A percentile compares a stretch with the other conserved stretches of the same genome.
Evolutionary conservation across 1,140 invertebrate genomes (phyloP).

Genomic region (Zaprionus ornatus): DNA sequence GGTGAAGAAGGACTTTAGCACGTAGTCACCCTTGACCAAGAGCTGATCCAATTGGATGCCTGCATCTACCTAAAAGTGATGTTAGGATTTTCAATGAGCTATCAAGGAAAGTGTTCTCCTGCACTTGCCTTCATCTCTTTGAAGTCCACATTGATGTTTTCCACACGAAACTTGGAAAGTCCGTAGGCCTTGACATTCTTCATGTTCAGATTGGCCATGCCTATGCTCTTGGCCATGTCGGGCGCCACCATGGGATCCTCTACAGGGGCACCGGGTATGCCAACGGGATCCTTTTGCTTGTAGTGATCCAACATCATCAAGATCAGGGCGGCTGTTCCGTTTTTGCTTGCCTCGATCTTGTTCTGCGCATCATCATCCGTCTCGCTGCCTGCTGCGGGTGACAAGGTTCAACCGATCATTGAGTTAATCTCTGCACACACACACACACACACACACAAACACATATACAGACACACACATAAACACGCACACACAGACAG

Average conservation of each 20-base stretch:
- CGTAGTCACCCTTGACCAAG: conserved; percentile 90
- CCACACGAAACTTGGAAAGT: conserved; percentile 91
- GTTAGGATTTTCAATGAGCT: conserved; percentile 58
- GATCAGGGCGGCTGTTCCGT: conserved; percentile 89
- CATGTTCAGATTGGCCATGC: conserved; percentile 89
- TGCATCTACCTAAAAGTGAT: conserved; percentile 85
- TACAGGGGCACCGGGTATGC: conserved; percentile 90
- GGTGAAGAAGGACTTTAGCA: conserved; percentile 88
- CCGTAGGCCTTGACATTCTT: conserved; percentile 89
- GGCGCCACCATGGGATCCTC: conserved; percentile 92
- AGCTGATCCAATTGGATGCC: conserved; percentile 88
- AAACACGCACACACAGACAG: neutral
- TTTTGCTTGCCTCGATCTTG: conserved; percentile 84
- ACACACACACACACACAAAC: neutral
- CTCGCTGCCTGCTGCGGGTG: conserved; percentile 2
- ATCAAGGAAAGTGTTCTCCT: neutral
- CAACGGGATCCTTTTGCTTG: conserved; percentile 91
- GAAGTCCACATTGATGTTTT: conserved; percentile 87
- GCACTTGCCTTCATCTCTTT: conserved; percentile 87
- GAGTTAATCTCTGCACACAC: neutral
- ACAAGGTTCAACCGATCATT: conserved; percentile 51
- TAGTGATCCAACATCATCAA: conserved; percentile 91
- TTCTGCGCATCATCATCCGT: conserved; percentile 67
- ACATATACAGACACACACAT: neutral
- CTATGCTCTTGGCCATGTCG: conserved; percentile 89